phyloP scores from a whole-genome alignment of 2,888 invertebrate genomes.

The Siphonodentalium dalli region DNA sequence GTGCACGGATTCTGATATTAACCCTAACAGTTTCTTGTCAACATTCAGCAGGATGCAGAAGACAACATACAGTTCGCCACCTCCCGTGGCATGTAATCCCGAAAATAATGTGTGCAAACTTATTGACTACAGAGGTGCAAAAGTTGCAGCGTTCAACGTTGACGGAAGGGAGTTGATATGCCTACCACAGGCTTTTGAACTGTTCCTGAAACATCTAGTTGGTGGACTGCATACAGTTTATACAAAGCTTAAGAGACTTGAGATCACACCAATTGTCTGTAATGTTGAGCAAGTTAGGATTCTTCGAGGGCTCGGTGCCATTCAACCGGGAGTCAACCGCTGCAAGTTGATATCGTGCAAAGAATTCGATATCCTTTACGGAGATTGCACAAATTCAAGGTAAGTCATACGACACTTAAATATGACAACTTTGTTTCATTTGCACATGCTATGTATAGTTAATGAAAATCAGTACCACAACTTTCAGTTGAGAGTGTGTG shows the following conservation, averaged over 20 bases:
- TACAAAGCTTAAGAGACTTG: slow-evolving; percentile 97
- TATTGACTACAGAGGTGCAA: slow-evolving; percentile 86
- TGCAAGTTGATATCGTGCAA: slow-evolving; percentile 98
- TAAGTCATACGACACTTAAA: slow-evolving; percentile 68
- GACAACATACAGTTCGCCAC: slow-evolving; percentile 58
- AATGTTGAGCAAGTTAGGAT: slow-evolving; percentile 99
- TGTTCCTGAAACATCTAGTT: slow-evolving; percentile 97
- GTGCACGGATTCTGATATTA: too few relatives aligned
- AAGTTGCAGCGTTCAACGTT: slow-evolving; percentile 97
- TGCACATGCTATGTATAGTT: not conserved
- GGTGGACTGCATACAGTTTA: slow-evolving; percentile 99
- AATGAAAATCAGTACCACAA: too few relatives aligned
- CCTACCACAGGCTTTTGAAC: slow-evolving; percentile 97
- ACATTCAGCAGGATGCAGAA: too few relatives aligned
- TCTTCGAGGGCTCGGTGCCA: slow-evolving; percentile 95
- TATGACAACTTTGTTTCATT: not conserved
- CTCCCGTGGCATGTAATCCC: slow-evolving; percentile 61
- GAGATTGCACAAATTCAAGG: slow-evolving; percentile 99
- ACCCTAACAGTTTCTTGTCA: too few relatives aligned
- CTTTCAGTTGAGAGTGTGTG: too few relatives aligned
- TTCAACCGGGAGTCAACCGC: slow-evolving; percentile 99
- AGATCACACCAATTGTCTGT: slow-evolving; percentile 98
- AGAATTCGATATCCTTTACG: slow-evolving; percentile 98
- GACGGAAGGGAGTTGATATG: slow-evolving; percentile 96
- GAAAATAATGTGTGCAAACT: slow-evolving; percentile 77